A percentile compares a stretch with the other conserved stretches of the same genome.
phyloP scores from a whole-genome alignment of 2,888 invertebrate genomes.

The Netelia inedita region DNA sequence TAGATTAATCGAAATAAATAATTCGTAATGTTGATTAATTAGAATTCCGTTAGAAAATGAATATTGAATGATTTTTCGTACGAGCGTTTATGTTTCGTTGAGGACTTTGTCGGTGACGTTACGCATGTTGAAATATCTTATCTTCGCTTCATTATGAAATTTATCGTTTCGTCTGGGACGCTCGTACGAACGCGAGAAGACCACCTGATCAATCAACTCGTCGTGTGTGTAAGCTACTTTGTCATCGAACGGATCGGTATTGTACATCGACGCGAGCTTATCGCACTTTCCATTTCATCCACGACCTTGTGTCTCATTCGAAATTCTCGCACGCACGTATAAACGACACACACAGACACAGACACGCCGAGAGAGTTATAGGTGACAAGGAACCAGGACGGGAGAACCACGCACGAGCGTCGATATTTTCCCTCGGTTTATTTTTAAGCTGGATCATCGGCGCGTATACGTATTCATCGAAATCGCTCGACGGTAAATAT shows the following conservation, averaged over 20 bases:
- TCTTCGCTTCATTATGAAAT: conserved; percentile 55
- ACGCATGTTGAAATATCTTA: conserved; percentile 39
- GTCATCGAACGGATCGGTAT: not conserved
- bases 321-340: conserved; percentile 34
- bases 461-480: conserved; percentile 4
- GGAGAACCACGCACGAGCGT: not conserved
- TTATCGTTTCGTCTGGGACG: conserved; percentile 39
- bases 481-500: not conserved
- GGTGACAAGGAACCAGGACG: conserved; percentile 21
- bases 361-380: conserved; percentile 9
- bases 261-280: conserved; percentile 39
- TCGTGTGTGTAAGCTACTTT: conserved; percentile 19
- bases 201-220: conserved; percentile 66
- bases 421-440: conserved; percentile 5
- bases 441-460: not conserved
- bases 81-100: not conserved
- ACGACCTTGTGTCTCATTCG: conserved; percentile 58
- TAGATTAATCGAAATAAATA: too few relatives aligned
- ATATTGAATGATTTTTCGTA: conserved; percentile 10
- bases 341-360: not conserved
- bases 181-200: conserved; percentile 26
- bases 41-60: too few relatives aligned
- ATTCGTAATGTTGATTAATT: too few relatives aligned
- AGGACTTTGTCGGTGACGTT: conserved; percentile 35
- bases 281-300: conserved; percentile 50